A percentile compares a stretch with the other conserved stretches of the same genome.
Conservation (phyloP, 2,113 vertebrate species). For the Perognathus longimembris region DNA sequence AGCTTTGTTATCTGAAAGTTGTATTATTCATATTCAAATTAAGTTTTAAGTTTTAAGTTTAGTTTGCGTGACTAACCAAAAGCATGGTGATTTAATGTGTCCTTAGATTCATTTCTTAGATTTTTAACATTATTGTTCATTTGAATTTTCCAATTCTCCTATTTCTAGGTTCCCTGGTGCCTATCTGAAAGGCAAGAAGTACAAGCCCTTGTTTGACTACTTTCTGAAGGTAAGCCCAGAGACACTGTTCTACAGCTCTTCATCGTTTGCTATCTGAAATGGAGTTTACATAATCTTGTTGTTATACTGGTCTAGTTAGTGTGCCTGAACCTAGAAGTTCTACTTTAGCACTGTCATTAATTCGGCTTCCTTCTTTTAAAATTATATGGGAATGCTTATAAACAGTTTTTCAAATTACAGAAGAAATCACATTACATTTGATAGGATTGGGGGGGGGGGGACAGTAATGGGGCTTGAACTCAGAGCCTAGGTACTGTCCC, state of each 20-base stretch:
- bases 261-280: neutral
- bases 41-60: neutral
- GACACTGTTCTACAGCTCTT: rapidly evolving
- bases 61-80: neutral
- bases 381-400: neutral
- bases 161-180: slow-evolving; percentile 93
- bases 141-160: slow-evolving; percentile 23
- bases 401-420: neutral
- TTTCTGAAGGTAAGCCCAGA: slow-evolving; percentile 91
- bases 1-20: neutral
- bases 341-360: neutral
- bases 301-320: neutral
- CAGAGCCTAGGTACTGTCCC: no score
- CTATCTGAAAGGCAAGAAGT: slow-evolving; percentile 94
- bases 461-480: no score
- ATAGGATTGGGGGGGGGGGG: neutral
- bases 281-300: neutral
- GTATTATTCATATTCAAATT: neutral
- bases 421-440: neutral
- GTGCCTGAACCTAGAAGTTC: neutral
- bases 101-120: neutral
- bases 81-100: neutral
- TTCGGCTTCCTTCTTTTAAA: neutral
- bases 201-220: slow-evolving; percentile 96
- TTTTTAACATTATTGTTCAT: slow-evolving; percentile 5